phyloP scores from a whole-genome alignment of 2,113 vertebrate genomes.

The Mionectes macconnelli region DNA sequence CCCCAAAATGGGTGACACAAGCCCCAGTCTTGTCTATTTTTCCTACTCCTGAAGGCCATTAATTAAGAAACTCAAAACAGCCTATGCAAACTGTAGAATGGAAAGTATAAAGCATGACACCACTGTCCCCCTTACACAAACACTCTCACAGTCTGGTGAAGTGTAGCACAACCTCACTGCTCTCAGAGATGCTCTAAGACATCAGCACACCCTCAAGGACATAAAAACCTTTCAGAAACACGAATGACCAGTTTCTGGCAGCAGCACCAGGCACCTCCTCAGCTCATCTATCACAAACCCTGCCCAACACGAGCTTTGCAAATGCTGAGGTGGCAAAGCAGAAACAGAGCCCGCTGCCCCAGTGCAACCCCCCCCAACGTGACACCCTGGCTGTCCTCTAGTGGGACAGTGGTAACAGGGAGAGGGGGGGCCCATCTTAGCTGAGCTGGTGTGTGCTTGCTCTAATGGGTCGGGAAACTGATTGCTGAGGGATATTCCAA shows the following conservation, averaged over 20 bases:
- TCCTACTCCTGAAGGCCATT: not conserved
- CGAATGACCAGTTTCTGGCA: not conserved
- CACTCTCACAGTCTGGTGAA: not conserved
- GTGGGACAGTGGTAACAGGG: fast-evolving
- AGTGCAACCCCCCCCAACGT: fast-evolving
- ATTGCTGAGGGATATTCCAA: not conserved
- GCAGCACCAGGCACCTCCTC: not conserved
- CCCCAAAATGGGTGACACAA: not conserved
- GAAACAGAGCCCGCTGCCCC: fast-evolving
- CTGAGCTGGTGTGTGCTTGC: not conserved
- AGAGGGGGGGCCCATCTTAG: fast-evolving
- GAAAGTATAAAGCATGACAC: not conserved
- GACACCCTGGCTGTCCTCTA: fast-evolving
- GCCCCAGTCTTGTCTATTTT: not conserved
- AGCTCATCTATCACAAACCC: not conserved
- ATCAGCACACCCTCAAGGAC: not conserved
- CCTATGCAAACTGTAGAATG: not conserved
- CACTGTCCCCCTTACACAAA: not conserved
- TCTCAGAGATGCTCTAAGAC: not conserved
- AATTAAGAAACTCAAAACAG: not conserved
- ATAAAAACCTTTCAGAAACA: not conserved
- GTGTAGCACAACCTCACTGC: not conserved
- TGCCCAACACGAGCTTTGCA: not conserved
- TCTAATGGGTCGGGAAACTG: not conserved
- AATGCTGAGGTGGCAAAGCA: not conserved